Conservation (phyloP, 2,888 invertebrate species). For the Alviniconcha strummeri region DNA sequence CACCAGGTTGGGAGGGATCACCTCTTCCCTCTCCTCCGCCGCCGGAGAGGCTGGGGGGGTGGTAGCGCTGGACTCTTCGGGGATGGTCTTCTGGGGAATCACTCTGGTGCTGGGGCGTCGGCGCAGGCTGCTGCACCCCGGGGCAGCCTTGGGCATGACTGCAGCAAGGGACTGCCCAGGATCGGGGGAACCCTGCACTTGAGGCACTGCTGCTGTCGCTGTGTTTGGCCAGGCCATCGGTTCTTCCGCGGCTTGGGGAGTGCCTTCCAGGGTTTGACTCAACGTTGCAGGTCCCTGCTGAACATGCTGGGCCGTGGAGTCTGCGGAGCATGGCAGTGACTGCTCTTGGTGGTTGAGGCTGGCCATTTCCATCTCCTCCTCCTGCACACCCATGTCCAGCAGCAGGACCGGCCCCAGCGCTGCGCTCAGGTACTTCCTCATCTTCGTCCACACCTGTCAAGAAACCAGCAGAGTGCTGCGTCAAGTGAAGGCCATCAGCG, state of each 20-base stretch:
- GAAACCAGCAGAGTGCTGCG: no score
- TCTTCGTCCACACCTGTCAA: conserved; percentile 19
- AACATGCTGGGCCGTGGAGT: no score
- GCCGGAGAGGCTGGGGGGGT: not conserved
- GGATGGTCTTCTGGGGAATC: conserved; percentile 18
- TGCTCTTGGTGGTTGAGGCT: no score
- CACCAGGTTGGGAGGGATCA: not conserved
- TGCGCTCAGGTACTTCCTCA: conserved; percentile 25
- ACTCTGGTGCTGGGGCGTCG: conserved; percentile 12
- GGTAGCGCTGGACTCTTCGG: not conserved
- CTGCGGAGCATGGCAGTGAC: no score
- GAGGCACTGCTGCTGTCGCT: not conserved
- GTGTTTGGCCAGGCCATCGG: no score
- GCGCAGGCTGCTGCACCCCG: not conserved
- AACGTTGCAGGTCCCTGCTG: no score
- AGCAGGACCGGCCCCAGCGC: conserved; percentile 25
- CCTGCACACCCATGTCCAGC: not conserved
- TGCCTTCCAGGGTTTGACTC: no score
- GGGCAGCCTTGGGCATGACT: conserved; percentile 7
- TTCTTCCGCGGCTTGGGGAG: no score
- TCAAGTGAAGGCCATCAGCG: no score
- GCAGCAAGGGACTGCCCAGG: not conserved
- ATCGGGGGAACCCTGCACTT: not conserved
- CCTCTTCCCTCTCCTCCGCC: not conserved
- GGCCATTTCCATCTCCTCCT: not conserved